Evolutionary conservation across 2,888 invertebrate genomes (phyloP).

Genomic region (Drosophila formosana): DNA sequence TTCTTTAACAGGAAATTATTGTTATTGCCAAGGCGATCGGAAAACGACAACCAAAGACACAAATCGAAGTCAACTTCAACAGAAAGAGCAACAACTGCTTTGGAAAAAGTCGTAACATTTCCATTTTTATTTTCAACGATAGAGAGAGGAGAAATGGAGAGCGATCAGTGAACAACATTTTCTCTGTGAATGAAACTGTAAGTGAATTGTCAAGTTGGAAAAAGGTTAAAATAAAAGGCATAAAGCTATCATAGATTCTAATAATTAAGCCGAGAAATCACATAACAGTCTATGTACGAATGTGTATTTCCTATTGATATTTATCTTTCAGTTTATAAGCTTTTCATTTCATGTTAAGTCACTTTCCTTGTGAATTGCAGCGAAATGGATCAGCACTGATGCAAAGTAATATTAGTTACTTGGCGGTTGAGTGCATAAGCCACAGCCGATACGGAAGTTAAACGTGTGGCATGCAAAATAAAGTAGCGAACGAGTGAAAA

Average conservation of each 20-base stretch:
- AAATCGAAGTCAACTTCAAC: conserved; percentile 41
- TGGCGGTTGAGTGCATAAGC: conserved; percentile 44
- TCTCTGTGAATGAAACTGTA: conserved; percentile 35
- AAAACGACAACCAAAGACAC: conserved; percentile 35
- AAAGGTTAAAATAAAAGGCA: background rate
- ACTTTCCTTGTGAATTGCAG: conserved; percentile 65
- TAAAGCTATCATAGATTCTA: background rate
- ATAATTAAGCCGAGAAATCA: background rate
- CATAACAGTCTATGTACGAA: background rate
- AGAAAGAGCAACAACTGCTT: conserved; percentile 1
- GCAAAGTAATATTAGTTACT: conserved; percentile 18
- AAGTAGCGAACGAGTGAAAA: conserved; percentile 7
- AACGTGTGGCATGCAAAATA: conserved; percentile 60
- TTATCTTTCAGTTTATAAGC: background rate
- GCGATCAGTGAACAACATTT: background rate
- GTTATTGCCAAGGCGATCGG: conserved; percentile 67
- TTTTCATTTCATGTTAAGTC: conserved; percentile 59
- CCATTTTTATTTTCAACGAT: conserved; percentile 33
- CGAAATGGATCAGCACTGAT: conserved; percentile 33
- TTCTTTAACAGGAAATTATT: conserved; percentile 73
- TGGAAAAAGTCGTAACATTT: conserved; percentile 30
- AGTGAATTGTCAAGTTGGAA: conserved; percentile 51
- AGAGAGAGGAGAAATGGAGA: background rate
- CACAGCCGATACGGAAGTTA: conserved; percentile 68
- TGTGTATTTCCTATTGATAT: conserved; percentile 1